Evolutionary conservation across 2,113 vertebrate genomes (phyloP).

Genomic region (Anthoscopus minutus): DNA sequence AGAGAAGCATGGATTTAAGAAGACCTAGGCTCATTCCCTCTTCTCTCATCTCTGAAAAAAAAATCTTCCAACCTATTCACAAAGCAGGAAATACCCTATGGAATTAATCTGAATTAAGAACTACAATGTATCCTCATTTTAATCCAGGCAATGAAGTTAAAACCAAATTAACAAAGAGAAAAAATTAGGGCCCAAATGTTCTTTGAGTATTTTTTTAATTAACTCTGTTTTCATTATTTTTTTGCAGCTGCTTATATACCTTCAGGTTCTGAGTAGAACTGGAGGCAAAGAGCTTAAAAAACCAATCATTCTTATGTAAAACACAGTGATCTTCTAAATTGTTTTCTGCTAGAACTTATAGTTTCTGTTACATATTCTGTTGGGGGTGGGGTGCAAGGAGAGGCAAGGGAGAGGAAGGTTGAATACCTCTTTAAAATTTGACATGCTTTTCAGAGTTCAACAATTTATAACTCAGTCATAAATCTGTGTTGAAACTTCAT

Average conservation of each 20-base stretch:
- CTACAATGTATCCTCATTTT: background rate
- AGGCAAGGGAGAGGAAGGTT: background rate
- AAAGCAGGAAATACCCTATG: background rate
- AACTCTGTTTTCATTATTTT: background rate
- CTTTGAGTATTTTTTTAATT: constrained; percentile 10
- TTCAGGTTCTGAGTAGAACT: background rate
- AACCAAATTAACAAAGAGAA: constrained; percentile 28
- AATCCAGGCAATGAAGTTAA: background rate
- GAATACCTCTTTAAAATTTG: background rate
- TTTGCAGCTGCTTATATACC: constrained; percentile 7
- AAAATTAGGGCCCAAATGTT: background rate
- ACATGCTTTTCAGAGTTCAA: background rate
- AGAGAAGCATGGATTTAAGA: background rate
- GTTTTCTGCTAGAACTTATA: background rate
- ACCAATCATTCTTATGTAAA: accelerated
- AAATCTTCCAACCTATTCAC: background rate
- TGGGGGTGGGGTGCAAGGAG: background rate
- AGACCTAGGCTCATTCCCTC: background rate
- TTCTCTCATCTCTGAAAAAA: background rate
- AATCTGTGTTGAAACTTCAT: background rate
- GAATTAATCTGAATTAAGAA: background rate
- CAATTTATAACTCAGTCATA: background rate
- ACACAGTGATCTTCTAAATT: accelerated
- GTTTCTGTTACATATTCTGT: background rate
- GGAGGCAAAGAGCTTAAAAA: background rate